Percentiles rank a stretch among this genome's conserved stretches.
Conservation (phyloP, 2,113 vertebrate genomes). For the Poeciliopsis turrubarensis region DNA sequence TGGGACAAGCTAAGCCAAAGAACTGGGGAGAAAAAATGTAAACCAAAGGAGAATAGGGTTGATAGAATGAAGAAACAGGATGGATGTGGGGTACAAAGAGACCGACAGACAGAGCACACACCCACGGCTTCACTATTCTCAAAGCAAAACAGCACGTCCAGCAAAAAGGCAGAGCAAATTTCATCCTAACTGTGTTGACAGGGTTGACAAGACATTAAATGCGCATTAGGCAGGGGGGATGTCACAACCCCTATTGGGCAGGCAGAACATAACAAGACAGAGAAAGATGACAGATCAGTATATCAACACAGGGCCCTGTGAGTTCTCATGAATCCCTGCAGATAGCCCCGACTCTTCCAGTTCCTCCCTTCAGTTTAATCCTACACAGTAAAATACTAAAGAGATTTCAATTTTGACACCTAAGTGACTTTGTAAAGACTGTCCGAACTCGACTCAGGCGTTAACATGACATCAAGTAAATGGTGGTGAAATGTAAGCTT, state of each 20-base stretch:
- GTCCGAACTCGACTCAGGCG: conserved; percentile 40
- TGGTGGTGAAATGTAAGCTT: conserved; percentile 29
- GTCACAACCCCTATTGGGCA: conserved; percentile 45
- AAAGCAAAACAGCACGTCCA: conserved; percentile 46
- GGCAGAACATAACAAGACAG: conserved; percentile 47
- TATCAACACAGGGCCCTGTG: conserved; percentile 54
- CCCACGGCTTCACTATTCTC: conserved; percentile 52
- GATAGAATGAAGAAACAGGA: conserved; percentile 50
- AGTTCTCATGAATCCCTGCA: conserved; percentile 32
- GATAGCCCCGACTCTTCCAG: conserved; percentile 2
- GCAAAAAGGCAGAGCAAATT: conserved; percentile 44
- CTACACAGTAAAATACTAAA: conserved; percentile 5
- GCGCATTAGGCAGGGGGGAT: conserved; percentile 48
- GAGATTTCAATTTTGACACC: conserved; percentile 25
- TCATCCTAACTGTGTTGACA: conserved; percentile 66
- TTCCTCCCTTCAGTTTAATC: conserved; percentile 30
- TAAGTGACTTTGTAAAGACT: conserved; percentile 48
- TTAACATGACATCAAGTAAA: conserved; percentile 11
- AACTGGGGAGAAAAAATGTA: conserved; percentile 27
- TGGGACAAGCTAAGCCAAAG: conserved; percentile 62
- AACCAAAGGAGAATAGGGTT: conserved; percentile 49
- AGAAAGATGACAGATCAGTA: conserved; percentile 60
- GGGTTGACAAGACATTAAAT: conserved; percentile 66
- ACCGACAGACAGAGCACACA: conserved; percentile 56
- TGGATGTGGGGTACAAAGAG: conserved; percentile 57